phyloP scores from a whole-genome alignment of 2,113 vertebrate genomes.

The Urocitellus parryii region DNA sequence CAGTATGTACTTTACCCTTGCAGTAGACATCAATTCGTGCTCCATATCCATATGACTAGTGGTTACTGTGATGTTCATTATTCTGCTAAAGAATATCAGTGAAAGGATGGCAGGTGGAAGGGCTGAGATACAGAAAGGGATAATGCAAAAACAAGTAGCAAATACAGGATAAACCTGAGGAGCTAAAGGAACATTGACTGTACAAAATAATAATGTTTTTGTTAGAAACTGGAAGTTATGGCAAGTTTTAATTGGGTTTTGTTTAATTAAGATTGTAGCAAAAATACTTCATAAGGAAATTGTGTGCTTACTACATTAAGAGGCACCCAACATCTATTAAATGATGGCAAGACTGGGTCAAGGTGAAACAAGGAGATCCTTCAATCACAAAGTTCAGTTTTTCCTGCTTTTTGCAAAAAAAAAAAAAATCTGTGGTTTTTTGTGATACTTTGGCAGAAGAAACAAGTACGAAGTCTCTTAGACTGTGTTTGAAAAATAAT shows the following conservation, averaged over 20 bases:
- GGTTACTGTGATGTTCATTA: rapidly evolving
- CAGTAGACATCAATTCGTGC: not conserved
- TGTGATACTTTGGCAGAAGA: not conserved
- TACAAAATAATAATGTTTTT: not conserved
- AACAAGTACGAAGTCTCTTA: not conserved
- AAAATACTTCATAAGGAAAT: not conserved
- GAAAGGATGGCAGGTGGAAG: not conserved
- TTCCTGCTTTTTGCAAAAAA: not conserved
- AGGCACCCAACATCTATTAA: not conserved
- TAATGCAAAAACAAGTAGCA: not conserved
- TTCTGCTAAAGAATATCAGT: not conserved
- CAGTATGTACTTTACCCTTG: not conserved
- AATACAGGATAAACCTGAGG: not conserved
- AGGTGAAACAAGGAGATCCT: not conserved
- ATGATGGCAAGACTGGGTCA: not conserved
- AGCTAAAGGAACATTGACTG: not conserved
- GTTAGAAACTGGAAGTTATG: not conserved
- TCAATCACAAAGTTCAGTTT: not conserved
- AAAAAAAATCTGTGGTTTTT: not conserved
- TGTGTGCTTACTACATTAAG: not conserved
- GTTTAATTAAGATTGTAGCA: not conserved
- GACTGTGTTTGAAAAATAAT: not conserved
- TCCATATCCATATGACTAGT: not conserved
- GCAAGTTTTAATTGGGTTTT: not conserved
- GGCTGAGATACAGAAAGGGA: not conserved